Conservation (phyloP, 2,888 invertebrate species). For the Aporophyla lueneburgensis region DNA sequence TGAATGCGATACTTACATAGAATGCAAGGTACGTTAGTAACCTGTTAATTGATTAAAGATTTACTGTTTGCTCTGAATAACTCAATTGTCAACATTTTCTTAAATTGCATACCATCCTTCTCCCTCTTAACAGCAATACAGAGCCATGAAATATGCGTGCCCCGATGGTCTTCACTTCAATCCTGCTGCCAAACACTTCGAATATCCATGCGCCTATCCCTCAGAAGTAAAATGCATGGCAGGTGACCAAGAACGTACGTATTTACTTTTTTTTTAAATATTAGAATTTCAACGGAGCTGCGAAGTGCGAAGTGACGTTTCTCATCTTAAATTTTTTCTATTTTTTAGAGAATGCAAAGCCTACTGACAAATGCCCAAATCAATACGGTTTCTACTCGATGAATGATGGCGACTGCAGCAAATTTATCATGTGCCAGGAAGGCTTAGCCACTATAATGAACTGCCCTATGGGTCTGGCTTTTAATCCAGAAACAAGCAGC, state of each 20-base stretch:
- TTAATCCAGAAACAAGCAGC: constrained; percentile 70
- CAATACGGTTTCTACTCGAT: constrained; percentile 76
- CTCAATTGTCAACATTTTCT: background rate
- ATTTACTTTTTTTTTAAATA: no score
- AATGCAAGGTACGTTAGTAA: constrained; percentile 87
- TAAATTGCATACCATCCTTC: background rate
- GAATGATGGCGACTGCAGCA: constrained; percentile 76
- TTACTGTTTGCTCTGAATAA: background rate
- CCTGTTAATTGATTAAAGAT: background rate
- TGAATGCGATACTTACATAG: constrained; percentile 93
- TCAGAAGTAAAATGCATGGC: constrained; percentile 93
- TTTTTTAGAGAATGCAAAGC: constrained; percentile 56
- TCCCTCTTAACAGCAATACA: constrained; percentile 85
- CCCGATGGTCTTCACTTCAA: constrained; percentile 94
- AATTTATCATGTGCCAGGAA: constrained; percentile 78
- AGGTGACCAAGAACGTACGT: constrained; percentile 83
- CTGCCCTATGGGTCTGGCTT: constrained; percentile 81
- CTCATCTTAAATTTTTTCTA: background rate
- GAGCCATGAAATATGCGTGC: constrained; percentile 92
- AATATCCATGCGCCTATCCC: constrained; percentile 94
- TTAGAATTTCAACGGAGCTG: background rate
- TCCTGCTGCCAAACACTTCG: constrained; percentile 89
- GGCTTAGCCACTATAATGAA: constrained; percentile 77
- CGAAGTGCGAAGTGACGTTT: background rate
- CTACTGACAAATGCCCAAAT: constrained; percentile 68